Conservation (phyloP, 2,797 vertebrate genomes). For the Sebastes taczanowskii region DNA sequence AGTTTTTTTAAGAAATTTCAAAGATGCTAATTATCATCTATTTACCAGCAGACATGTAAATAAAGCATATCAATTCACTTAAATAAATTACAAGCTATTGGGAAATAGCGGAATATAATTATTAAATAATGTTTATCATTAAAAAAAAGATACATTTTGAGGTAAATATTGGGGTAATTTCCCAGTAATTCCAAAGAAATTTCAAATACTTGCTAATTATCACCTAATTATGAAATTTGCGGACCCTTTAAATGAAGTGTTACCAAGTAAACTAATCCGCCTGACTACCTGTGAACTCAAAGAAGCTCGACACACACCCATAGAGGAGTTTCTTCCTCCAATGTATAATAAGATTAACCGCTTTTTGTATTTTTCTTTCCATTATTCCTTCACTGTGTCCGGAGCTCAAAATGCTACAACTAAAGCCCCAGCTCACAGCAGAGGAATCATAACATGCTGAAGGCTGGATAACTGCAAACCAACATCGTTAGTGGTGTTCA, state of each 20-base stretch:
- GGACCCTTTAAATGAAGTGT: accelerated
- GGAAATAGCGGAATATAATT: no score
- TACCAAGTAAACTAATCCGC: background rate
- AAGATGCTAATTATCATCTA: no score
- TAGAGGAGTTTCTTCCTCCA: background rate
- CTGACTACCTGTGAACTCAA: background rate
- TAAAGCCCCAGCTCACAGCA: constrained; percentile 1
- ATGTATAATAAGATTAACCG: background rate
- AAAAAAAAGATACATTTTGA: no score
- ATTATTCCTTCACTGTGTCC: background rate
- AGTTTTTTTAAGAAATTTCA: no score
- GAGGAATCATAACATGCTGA: background rate
- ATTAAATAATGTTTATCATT: no score
- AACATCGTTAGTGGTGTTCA: constrained; percentile 26
- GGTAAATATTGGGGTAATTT: no score
- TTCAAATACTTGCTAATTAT: no score
- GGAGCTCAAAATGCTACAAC: constrained; percentile 2
- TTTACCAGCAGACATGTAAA: no score
- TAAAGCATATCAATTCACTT: no score
- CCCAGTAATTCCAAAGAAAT: no score
- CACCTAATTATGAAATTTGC: no score
- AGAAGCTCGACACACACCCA: background rate
- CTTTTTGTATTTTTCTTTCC: background rate
- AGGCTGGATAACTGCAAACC: constrained; percentile 41
- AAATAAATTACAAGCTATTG: no score